Base-by-base conservation (phyloP, 2,113 vertebrate species). In the Vireo altiloquus region DNA sequence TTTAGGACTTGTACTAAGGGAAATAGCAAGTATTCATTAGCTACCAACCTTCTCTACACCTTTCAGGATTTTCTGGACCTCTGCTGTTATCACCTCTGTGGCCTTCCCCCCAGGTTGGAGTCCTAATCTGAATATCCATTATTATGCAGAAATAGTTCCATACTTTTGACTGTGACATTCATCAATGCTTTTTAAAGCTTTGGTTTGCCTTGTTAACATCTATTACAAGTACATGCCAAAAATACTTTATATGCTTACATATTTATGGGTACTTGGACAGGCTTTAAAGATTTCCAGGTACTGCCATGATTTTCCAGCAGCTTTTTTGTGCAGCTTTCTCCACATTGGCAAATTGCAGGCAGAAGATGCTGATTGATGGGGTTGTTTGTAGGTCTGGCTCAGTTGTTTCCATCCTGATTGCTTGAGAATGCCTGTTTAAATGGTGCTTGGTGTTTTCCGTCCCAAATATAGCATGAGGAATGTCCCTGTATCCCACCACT, bases 241-340 rank as follows among this genome's bases (percentile, higher is more conserved):
- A 78, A 52, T 66, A 42, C 86, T 94, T 92, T 56, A 78, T 92
- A 96, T 97, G 56, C 79, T 76, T 90, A 18, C 47, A 40, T 95
- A 81, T 92, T 92, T 93, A 74, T 87, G 88, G 76, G 20, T 28
- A 63, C 60, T 83, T 94, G 91, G 71, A 89, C 27, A 90, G 42
- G 30, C 79, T 88, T 92, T 88, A 83, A 95, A 93, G 89, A 75
- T 89, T 92, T 93, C 72, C 86, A 92, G 79, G 90, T 95, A 79
- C 63, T 94, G 66, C 63, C 54, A 39, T 68, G 64, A 80, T 90
- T 94, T 92, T 94, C 42, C 87, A 80, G 39, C 35, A 86, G 42
- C n/a, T 71, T 88, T 76, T 92, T 85, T n/a, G 53, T 78, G 72
- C 89, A 81, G 30, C 28, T 68, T 80, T 54, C 44, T 88, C 85